Base-by-base conservation (phyloP, 2,113 vertebrate genomes). In the Loxodonta africana region DNA sequence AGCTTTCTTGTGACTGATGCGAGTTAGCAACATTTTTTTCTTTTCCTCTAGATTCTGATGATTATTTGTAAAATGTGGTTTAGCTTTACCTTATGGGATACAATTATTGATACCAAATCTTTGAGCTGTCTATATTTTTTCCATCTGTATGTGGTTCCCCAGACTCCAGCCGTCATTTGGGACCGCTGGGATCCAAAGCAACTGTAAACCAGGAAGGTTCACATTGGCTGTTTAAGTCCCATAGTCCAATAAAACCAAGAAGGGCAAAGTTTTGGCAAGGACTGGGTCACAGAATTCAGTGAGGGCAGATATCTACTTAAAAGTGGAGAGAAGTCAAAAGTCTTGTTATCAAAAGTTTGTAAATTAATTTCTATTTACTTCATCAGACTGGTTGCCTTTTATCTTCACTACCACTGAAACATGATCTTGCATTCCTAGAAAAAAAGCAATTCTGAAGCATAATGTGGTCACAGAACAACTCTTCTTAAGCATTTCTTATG, bases 351-450 rank as follows among this genome's bases (percentile, higher is more conserved):
- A 74, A 33, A 46, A 93, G n/a, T 97, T 80, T 85, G 30, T 81
- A 82, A 82, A 62, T 90, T 82, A 92, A 63, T 83, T 88, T 92
- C 4, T 51, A 80, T 63, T 67, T 91, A 90, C 23, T 94, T 87
- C 83, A 82, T 60, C 14, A 48, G 6, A 2, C 20, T 90, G 20
- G 60, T 85, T 86, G 65, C 6, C 25, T 80, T 53, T 81, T 86
- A 14, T 67, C 37, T 21, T 91, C 53, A 93, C 44, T 96, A 37
- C 30, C 46, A 62, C 28, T 92, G 18, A 89, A 73, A 92, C 46
- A 1, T 78, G 9, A 95, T 8, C 5, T 41, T 74, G 89, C 30
- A 65, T 51, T 91, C 3, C 37, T 84, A 44, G 7, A 0, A 23
- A 8, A 17, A 46, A 0, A 15, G 7, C 8, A 60, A n/a, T 90